Conservation (phyloP, 2,888 invertebrate genomes). For the Tuta absoluta region DNA sequence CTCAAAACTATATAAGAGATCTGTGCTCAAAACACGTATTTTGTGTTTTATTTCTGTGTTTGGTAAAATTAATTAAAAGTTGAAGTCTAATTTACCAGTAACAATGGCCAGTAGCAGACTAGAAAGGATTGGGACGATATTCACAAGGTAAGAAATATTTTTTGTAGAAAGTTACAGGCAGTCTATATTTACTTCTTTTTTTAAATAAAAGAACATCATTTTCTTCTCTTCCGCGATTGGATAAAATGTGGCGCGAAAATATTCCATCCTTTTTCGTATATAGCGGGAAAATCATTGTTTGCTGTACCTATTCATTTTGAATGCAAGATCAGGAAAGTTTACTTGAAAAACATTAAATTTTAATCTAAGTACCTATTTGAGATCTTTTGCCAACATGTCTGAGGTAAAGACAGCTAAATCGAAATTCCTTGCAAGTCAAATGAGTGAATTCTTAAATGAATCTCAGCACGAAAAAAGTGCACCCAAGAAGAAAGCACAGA, state of each 20-base stretch:
- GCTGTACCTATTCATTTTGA: background rate
- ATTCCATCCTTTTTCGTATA: background rate
- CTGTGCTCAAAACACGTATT: no score
- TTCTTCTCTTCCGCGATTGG: background rate
- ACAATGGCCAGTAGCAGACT: constrained; percentile 85
- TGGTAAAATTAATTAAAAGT: background rate
- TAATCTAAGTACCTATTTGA: background rate
- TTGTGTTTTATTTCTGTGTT: background rate
- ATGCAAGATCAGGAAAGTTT: no score
- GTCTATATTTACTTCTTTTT: constrained; percentile 1
- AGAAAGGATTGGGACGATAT: constrained; percentile 88
- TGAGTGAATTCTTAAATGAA: constrained; percentile 56
- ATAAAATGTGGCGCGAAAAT: background rate
- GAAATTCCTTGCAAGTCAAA: constrained; percentile 56
- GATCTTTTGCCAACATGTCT: constrained; percentile 5
- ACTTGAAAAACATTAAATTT: background rate
- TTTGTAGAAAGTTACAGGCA: constrained; percentile 22
- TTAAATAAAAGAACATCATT: background rate
- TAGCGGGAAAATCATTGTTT: background rate
- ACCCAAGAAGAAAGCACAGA: constrained; percentile 55
- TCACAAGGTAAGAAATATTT: constrained; percentile 78
- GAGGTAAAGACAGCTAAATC: constrained; percentile 39
- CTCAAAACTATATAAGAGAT: no score
- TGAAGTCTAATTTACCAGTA: background rate
- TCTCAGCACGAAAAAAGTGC: constrained; percentile 56